Evolutionary conservation across 1,140 invertebrate species (phyloP).

Genomic region (Penaeus chinensis): DNA sequence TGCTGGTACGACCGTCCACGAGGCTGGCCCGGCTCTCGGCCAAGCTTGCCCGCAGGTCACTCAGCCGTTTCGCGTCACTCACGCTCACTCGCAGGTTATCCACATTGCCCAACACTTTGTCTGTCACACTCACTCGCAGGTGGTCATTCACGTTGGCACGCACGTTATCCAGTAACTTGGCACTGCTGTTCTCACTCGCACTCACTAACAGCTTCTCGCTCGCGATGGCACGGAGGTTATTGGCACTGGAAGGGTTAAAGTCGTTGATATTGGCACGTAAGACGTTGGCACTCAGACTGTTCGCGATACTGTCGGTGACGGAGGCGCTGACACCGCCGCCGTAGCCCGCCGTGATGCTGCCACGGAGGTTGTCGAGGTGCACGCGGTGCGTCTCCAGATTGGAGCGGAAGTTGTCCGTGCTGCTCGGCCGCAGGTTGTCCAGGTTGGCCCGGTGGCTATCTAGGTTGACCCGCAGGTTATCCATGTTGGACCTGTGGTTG

Average conservation of each 20-base stretch:
- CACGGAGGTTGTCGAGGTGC: conserved; percentile 15
- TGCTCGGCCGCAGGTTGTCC: conserved; percentile 31
- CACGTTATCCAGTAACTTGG: conserved; percentile 39
- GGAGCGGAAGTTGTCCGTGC: conserved; percentile 5
- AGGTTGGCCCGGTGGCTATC: conserved; percentile 31
- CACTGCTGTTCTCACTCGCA: conserved; percentile 46
- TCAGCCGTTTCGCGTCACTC: conserved; percentile 47
- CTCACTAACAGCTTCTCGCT: conserved; percentile 47
- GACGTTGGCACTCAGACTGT: not conserved
- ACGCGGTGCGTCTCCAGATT: not conserved
- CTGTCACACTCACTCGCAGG: conserved; percentile 39
- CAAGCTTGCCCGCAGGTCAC: conserved; percentile 43
- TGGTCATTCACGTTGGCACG: conserved; percentile 45
- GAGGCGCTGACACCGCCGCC: conserved; percentile 7
- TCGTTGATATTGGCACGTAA: conserved; percentile 37
- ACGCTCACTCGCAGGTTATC: conserved; percentile 55
- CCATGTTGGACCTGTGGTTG: conserved; percentile 46
- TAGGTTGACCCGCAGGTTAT: conserved; percentile 31
- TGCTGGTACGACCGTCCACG: conserved; percentile 54
- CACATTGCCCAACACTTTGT: conserved; percentile 22
- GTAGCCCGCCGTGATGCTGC: not conserved
- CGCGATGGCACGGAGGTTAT: conserved; percentile 41
- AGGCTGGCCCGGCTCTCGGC: conserved; percentile 22
- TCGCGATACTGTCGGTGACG: not conserved
- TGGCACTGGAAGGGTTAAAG: conserved; percentile 29